Conservation (phyloP, 1,140 invertebrate species). For the Drosophila leontia region DNA sequence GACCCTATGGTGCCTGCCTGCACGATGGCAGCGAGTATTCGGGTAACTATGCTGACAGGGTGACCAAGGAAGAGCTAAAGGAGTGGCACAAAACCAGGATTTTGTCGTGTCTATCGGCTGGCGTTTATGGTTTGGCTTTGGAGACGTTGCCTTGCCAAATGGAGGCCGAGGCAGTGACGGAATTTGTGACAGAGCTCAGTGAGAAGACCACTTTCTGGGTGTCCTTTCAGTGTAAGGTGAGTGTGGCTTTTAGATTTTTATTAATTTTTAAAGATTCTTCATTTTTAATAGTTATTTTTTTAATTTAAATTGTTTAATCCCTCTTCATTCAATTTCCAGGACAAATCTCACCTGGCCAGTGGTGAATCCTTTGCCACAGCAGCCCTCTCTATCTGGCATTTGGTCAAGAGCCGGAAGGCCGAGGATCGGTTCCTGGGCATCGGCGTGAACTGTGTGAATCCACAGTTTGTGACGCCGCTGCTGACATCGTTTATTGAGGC, state of each 20-base stretch:
- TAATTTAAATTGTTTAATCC: not conserved
- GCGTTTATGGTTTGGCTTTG: constrained; percentile 93
- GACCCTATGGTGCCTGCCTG: constrained; percentile 94
- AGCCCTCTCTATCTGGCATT: constrained; percentile 80
- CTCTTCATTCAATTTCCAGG: constrained; percentile 75
- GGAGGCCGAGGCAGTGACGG: constrained; percentile 93
- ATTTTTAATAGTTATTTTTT: not conserved
- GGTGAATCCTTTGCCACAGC: constrained; percentile 90
- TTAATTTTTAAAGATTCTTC: not conserved
- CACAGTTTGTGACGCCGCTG: constrained; percentile 86
- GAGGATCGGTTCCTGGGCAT: constrained; percentile 89
- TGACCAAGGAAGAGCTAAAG: constrained; percentile 88
- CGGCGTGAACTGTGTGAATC: constrained; percentile 94
- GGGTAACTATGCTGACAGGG: constrained; percentile 91
- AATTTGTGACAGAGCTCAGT: constrained; percentile 90
- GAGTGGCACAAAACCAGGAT: constrained; percentile 93
- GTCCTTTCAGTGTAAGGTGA: constrained; percentile 85
- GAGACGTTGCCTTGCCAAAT: constrained; percentile 94
- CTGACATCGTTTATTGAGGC: constrained; percentile 85
- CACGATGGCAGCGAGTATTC: constrained; percentile 96
- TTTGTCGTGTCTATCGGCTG: constrained; percentile 89
- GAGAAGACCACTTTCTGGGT: constrained; percentile 92
- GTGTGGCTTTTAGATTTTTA: not conserved
- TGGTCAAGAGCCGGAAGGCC: constrained; percentile 87
- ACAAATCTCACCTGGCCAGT: constrained; percentile 88